Evolutionary conservation across 2,113 vertebrate species (phyloP).

Genomic region (Cariama cristata): DNA sequence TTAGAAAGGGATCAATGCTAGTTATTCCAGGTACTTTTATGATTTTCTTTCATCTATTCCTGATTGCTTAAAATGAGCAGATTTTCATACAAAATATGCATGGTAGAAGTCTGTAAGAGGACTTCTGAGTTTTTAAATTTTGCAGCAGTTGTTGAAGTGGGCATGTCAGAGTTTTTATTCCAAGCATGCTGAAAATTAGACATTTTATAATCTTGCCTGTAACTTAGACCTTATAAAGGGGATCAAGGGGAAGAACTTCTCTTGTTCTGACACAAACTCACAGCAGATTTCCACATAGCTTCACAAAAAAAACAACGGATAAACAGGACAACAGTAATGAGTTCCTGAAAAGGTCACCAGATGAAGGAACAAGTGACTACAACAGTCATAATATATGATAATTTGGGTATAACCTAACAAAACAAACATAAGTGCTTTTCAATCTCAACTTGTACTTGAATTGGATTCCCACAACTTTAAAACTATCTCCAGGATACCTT

Average conservation of each 20-base stretch:
- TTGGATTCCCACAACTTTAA: background rate
- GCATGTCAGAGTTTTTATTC: background rate
- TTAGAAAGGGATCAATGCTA: background rate
- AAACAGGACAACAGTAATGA: background rate
- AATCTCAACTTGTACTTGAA: background rate
- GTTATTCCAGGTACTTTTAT: background rate
- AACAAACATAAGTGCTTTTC: background rate
- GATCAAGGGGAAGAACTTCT: background rate
- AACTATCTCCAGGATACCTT: background rate
- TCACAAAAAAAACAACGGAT: background rate
- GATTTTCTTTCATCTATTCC: background rate
- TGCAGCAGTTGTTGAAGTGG: background rate
- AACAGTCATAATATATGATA: background rate
- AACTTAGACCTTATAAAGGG: background rate
- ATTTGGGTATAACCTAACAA: background rate
- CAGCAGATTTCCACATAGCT: background rate
- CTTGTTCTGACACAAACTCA: background rate
- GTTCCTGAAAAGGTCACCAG: background rate
- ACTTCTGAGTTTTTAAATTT: background rate
- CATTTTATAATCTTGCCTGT: background rate
- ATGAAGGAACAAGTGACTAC: background rate
- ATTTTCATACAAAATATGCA: background rate
- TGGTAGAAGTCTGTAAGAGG: background rate
- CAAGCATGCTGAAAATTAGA: background rate
- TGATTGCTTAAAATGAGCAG: background rate